These are phyloP conservation scores for Nesoenas mayeri DNA, from an alignment of 2,113 vertebrate genomes.

Conservation along the genomic window DNA sequence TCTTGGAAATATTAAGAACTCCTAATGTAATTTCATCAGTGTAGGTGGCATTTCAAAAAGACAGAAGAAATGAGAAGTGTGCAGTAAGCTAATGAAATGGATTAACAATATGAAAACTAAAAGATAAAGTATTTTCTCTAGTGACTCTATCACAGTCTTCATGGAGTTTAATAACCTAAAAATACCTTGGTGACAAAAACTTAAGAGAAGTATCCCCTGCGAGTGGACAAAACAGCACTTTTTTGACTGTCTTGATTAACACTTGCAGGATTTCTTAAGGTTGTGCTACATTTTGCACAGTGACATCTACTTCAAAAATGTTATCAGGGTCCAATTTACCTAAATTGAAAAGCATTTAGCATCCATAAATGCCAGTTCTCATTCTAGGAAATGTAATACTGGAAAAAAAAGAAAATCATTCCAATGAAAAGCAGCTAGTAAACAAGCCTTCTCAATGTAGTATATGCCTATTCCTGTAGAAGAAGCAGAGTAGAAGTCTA, in stretches of 20 bases:
- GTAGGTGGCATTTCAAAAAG: slow-evolving; percentile 61
- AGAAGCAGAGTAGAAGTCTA: neutral
- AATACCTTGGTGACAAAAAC: neutral
- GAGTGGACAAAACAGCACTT: neutral
- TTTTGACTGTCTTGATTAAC: neutral
- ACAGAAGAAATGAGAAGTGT: slow-evolving; percentile 9
- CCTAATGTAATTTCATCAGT: slow-evolving; percentile 31
- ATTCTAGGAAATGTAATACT: neutral
- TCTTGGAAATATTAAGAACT: slow-evolving; percentile 40
- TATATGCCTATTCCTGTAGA: neutral
- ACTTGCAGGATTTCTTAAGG: neutral
- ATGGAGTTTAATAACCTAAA: neutral
- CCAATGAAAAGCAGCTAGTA: neutral
- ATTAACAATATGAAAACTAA: neutral
- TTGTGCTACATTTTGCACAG: neutral
- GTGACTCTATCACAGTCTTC: neutral
- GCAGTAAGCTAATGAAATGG: slow-evolving; percentile 7
- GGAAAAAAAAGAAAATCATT: neutral
- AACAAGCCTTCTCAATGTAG: neutral
- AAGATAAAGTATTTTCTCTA: neutral
- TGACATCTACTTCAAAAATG: neutral
- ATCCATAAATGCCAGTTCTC: neutral
- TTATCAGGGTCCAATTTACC: neutral
- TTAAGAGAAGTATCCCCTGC: neutral
- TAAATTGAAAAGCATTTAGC: neutral